Conservation (phyloP, 2,113 vertebrate species). For the Rhinopithecus roxellana region DNA sequence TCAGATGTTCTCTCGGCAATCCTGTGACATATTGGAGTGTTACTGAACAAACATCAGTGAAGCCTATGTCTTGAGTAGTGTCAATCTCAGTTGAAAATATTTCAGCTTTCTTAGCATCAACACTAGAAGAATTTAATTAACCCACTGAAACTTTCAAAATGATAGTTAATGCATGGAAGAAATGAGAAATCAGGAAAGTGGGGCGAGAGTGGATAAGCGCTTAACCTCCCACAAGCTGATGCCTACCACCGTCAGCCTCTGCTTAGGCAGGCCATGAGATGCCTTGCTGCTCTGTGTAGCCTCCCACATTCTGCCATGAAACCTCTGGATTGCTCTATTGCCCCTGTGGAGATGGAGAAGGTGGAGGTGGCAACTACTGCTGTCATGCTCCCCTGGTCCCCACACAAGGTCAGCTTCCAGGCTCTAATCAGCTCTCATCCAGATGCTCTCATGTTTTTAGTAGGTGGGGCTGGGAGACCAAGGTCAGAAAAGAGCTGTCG, state of each 20-base stretch:
- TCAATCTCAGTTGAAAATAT: constrained; percentile 72
- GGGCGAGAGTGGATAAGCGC: not conserved
- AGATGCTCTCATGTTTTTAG: constrained; percentile 57
- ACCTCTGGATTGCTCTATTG: constrained; percentile 13
- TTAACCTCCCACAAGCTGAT: constrained; percentile 45
- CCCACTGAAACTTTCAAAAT: constrained; percentile 67
- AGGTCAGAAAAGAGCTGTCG: constrained; percentile 66
- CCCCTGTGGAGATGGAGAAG: constrained; percentile 50
- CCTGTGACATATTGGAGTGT: constrained; percentile 71
- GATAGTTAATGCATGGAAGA: constrained; percentile 63
- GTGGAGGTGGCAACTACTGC: constrained; percentile 48
- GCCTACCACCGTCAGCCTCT: not conserved
- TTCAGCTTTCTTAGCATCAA: constrained; percentile 70
- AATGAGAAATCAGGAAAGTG: constrained; percentile 49
- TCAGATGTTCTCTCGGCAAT: constrained; percentile 68
- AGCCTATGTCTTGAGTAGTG: constrained; percentile 70
- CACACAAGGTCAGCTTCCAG: constrained; percentile 58
- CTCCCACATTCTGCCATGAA: not conserved
- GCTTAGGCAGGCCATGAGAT: not conserved
- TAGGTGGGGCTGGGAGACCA: constrained; percentile 52
- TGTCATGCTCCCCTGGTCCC: constrained; percentile 43
- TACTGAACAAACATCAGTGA: constrained; percentile 70
- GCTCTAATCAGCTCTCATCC: constrained; percentile 61
- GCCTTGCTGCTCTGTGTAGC: not conserved
- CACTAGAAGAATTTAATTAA: constrained; percentile 76